These are phyloP conservation scores for Myanophis thanlyinensis DNA, from an alignment of 2,113 vertebrate species.

Conservation along the genomic window DNA sequence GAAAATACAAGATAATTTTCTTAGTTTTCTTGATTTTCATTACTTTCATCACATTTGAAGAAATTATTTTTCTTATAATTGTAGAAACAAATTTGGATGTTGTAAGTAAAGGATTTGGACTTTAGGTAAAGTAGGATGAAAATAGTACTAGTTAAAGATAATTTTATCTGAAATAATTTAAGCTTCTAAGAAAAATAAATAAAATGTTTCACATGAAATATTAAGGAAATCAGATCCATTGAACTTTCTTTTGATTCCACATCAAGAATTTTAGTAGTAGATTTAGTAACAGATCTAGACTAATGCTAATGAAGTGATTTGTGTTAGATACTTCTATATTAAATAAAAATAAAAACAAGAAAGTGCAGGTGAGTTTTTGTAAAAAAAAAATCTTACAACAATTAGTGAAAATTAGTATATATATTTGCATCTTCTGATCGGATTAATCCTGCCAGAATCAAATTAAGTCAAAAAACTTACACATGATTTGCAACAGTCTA, in stretches of 20 bases:
- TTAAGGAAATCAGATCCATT: background rate
- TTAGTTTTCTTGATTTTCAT: background rate
- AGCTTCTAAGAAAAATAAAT: slow-evolving; percentile 18
- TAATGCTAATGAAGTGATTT: background rate
- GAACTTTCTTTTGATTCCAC: background rate
- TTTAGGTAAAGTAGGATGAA: slow-evolving; percentile 19
- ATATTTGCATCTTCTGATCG: background rate
- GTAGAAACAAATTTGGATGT: slow-evolving; percentile 23
- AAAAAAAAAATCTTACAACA: background rate
- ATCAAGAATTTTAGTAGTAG: background rate
- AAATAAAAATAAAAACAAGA: background rate
- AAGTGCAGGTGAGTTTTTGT: background rate
- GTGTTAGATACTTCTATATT: background rate
- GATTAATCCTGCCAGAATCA: background rate
- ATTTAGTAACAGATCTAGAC: background rate
- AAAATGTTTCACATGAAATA: slow-evolving; percentile 5
- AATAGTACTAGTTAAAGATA: slow-evolving; percentile 17
- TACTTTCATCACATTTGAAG: slow-evolving; percentile 1
- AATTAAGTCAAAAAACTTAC: background rate
- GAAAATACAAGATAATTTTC: background rate
- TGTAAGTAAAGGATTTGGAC: slow-evolving; percentile 21
- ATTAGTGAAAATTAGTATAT: background rate
- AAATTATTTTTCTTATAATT: slow-evolving; percentile 24
- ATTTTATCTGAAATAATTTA: slow-evolving; percentile 16
- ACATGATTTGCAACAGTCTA: background rate